Evolutionary conservation across 2,888 invertebrate genomes (phyloP), one percentile per base, ranked within the genome.

Genomic region (Calameuta filiformis): DNA sequence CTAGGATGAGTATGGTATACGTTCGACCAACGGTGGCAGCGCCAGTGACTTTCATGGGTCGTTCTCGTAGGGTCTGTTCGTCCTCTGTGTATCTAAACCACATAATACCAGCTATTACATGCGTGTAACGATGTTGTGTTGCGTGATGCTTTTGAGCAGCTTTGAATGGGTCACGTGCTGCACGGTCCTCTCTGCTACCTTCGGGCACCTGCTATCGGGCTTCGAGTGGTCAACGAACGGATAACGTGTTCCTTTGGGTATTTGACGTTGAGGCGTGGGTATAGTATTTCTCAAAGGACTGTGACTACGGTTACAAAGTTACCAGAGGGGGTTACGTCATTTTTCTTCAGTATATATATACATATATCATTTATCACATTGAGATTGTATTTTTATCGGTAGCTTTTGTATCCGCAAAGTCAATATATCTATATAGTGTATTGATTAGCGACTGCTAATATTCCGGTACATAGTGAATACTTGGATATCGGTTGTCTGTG

Each of bases 181-280:
- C 12, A 35, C 35, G 35, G 31, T 31, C 33, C 71, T 31, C 33
- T 71, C 71, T 34, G 3, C 31, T 23, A 56, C 23, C 56, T 34
- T 33, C 12, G 15, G 31, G 31, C 71, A 71, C 71, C 71, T 71
- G 31, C 33, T 71, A 31, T 12, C 23, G 23, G 9, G 15, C 56
- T 56, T 56, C 56, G 56, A 56, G 71, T 71, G 71, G 71, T 71
- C 71, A 71, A 71, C 71, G 71, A n/a, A 71, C 71, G 23, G 12
- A 71, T 71, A 71, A 71, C 71, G 71, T 34, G 71, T 34, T 34
- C 31, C 71, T 23, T 9, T 23, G 56, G 9, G 56, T 56, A 56
- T 2, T 23, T 9, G 56, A 56, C 9, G 56, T 56, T 23, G 23
- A 23, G 1, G 1, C 23, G 2, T 23, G 23, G 15, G 23, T 56